These are phyloP conservation scores for Pipa parva DNA, from an alignment of 2,113 vertebrate species.

Conservation along the genomic window DNA sequence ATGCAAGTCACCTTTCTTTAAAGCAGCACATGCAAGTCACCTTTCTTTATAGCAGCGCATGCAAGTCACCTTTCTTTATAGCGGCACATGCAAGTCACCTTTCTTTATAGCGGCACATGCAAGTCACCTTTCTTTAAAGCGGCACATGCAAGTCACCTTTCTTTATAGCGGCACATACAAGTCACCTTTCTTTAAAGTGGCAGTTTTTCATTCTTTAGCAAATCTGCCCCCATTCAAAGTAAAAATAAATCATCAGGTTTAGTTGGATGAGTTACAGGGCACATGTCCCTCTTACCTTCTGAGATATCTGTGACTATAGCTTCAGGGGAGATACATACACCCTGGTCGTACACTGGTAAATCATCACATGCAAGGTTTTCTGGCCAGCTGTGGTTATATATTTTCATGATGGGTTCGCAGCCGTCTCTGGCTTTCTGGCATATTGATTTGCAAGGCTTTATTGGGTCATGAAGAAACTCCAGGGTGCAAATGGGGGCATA, in stretches of 20 bases:
- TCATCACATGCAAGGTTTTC: conserved; percentile 70
- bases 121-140: too few relatives aligned
- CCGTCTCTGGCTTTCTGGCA: conserved; percentile 70
- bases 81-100: too few relatives aligned
- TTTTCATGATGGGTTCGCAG: conserved; percentile 71
- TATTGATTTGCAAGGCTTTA: conserved; percentile 69
- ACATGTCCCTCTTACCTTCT: conserved; percentile 54
- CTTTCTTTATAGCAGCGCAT: too few relatives aligned
- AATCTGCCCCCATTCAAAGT: not conserved
- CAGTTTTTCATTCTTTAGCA: too few relatives aligned
- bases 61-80: too few relatives aligned
- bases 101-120: too few relatives aligned
- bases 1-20: too few relatives aligned
- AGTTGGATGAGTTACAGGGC: not conserved
- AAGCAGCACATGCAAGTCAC: too few relatives aligned
- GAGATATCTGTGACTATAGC: conserved; percentile 73
- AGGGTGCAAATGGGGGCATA: conserved; percentile 73
- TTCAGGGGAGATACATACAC: conserved; percentile 74
- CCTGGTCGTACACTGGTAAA: conserved; percentile 71
- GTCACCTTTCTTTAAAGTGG: too few relatives aligned
- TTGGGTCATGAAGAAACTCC: conserved; percentile 74
- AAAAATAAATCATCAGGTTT: not conserved
- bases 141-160: too few relatives aligned
- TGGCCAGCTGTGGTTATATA: conserved; percentile 76
- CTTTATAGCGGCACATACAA: too few relatives aligned